Percentiles rank a stretch among this genome's conserved stretches.
phyloP scores from a whole-genome alignment of 2,888 invertebrate species.

The Calameuta pallipes region DNA sequence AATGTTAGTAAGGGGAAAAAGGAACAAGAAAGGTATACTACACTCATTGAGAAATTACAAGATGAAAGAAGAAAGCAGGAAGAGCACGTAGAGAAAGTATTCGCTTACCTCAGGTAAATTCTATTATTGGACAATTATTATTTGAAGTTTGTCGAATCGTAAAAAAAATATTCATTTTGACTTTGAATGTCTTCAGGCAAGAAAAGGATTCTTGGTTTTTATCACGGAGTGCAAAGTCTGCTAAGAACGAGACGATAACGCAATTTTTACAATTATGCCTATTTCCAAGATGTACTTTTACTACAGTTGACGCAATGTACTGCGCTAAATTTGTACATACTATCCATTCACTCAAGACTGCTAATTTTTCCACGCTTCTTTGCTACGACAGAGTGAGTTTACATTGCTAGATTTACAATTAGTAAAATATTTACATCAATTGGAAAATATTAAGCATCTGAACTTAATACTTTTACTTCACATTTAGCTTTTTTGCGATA shows the following conservation, averaged over 20 bases:
- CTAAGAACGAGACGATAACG: constrained; percentile 96
- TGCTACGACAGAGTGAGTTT: constrained; percentile 93
- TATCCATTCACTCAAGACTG: constrained; percentile 93
- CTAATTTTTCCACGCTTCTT: constrained; percentile 96
- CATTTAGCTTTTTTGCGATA: constrained; percentile 93
- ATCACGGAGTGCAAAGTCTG: constrained; percentile 84
- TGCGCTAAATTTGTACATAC: constrained; percentile 98
- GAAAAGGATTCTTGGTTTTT: constrained; percentile 91
- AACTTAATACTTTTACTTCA: constrained; percentile 15
- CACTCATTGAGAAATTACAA: constrained; percentile 90
- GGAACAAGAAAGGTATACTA: constrained; percentile 91
- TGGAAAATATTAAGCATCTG: not conserved
- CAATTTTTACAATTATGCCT: constrained; percentile 96
- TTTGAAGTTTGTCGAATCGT: constrained; percentile 16
- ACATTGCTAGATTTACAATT: not conserved
- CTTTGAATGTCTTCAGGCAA: constrained; percentile 72
- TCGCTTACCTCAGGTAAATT: constrained; percentile 65
- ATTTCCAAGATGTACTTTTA: constrained; percentile 97
- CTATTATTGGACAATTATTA: constrained; percentile 2
- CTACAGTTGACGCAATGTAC: constrained; percentile 95
- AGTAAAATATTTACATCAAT: constrained; percentile 10
- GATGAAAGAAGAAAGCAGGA: constrained; percentile 95
- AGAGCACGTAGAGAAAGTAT: constrained; percentile 93
- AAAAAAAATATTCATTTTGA: not conserved
- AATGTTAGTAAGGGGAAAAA: constrained; percentile 89